A percentile compares a stretch with the other conserved stretches of the same genome.
Conservation (phyloP, 2,113 vertebrate genomes). For the Oreamnos americanus region DNA sequence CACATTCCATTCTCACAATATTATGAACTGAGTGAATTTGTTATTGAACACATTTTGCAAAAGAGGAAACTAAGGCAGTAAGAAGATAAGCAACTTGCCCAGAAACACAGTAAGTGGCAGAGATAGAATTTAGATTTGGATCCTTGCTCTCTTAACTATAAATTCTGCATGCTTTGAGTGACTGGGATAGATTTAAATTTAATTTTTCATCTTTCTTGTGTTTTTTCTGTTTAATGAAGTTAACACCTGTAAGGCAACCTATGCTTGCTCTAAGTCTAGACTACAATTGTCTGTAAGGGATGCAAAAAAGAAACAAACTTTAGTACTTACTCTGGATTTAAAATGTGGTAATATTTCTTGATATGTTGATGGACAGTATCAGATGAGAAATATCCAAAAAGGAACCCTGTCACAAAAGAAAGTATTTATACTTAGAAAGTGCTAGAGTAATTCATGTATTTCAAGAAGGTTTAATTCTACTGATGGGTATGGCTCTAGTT, state of each 20-base stretch:
- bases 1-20: background rate
- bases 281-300: background rate
- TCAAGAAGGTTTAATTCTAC: background rate
- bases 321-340: background rate
- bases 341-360: background rate
- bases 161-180: background rate
- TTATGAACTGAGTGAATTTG: background rate
- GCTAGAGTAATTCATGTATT: background rate
- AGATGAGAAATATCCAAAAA: background rate
- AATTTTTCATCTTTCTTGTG: background rate
- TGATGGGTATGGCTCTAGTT: background rate
- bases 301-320: background rate
- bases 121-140: background rate
- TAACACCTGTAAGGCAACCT: background rate
- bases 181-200: background rate
- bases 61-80: background rate
- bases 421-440: background rate
- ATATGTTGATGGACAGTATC: background rate
- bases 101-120: background rate
- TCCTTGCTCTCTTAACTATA: background rate
- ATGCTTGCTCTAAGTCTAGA: background rate
- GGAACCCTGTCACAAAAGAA: background rate
- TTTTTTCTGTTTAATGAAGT: background rate
- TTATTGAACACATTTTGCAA: background rate
- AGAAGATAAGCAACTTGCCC: background rate